A percentile compares a stretch with the other conserved stretches of the same genome.
phyloP scores from a whole-genome alignment of 2,113 vertebrate species.

The Taxidea taxus region DNA sequence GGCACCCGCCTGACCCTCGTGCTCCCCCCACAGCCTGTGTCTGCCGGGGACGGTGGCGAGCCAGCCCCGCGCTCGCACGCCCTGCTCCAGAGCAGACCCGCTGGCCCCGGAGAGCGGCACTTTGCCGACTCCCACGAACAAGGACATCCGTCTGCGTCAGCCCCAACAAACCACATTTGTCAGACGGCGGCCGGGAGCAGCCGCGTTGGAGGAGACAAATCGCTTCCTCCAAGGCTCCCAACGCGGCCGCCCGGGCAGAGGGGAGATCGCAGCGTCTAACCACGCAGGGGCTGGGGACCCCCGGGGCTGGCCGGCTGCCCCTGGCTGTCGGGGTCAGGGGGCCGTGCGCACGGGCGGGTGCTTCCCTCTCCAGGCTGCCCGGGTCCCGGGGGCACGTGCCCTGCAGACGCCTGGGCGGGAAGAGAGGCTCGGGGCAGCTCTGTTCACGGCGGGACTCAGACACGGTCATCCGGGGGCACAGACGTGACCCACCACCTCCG shows the following conservation, averaged over 20 bases:
- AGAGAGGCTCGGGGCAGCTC: not conserved
- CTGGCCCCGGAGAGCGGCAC: conserved; percentile 53
- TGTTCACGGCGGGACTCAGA: not conserved
- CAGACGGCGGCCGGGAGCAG: conserved; percentile 56
- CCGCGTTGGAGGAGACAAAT: conserved; percentile 49
- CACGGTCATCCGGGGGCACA: not conserved
- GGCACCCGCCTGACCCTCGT: not conserved
- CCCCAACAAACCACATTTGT: conserved; percentile 55
- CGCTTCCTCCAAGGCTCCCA: conserved; percentile 46
- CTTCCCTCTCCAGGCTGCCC: not conserved
- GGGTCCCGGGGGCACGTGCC: not conserved
- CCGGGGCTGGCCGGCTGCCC: not conserved
- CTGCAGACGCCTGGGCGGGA: conserved; percentile 13
- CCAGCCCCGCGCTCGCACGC: not conserved
- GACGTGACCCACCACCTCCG: fast-evolving
- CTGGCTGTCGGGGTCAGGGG: not conserved
- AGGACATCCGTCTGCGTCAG: conserved; percentile 65
- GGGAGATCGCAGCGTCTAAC: not conserved
- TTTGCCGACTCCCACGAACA: conserved; percentile 39
- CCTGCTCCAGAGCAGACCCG: conserved; percentile 45
- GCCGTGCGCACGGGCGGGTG: fast-evolving
- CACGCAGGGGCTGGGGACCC: not conserved
- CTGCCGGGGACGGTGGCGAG: not conserved
- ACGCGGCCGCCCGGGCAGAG: conserved; percentile 21
- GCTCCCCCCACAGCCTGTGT: not conserved